These are phyloP conservation scores for Pemphigus obesinymphae DNA, from an alignment of 1,140 invertebrate genomes.

Conservation along the genomic window DNA sequence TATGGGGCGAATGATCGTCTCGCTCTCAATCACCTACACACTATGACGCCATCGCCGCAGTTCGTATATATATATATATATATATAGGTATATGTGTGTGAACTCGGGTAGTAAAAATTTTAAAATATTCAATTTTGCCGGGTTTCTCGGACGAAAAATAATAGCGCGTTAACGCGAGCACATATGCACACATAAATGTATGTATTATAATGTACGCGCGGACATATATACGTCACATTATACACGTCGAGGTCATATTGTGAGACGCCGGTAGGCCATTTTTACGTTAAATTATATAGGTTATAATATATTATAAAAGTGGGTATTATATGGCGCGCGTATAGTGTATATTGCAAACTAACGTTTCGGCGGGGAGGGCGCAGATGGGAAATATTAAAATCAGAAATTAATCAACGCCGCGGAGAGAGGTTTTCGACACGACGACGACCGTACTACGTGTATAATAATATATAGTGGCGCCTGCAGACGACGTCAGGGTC, in stretches of 20 bases:
- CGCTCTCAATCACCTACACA: too few species aligned
- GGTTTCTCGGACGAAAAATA: not conserved
- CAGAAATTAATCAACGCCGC: slow-evolving; percentile 29
- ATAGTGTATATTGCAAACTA: too few species aligned
- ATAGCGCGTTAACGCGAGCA: not conserved
- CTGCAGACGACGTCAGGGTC: not conserved
- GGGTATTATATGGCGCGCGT: not conserved
- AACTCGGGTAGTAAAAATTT: not conserved
- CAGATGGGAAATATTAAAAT: slow-evolving; percentile 40
- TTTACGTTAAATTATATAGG: not conserved
- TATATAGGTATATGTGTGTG: too few species aligned
- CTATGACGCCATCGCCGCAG: too few species aligned
- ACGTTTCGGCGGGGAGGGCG: not conserved
- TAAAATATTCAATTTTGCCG: not conserved
- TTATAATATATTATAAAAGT: not conserved
- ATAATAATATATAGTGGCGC: slow-evolving; percentile 21
- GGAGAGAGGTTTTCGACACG: not conserved
- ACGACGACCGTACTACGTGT: not conserved
- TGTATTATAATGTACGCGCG: not conserved
- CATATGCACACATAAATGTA: not conserved
- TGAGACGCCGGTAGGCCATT: not conserved
- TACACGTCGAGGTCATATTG: not conserved
- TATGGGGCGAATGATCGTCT: too few species aligned
- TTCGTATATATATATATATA: too few species aligned
- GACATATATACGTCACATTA: not conserved